Evolutionary conservation across 2,888 invertebrate species (phyloP), one percentile per base, ranked within the genome.

Genomic region (Coelogynopora nodosa): DNA sequence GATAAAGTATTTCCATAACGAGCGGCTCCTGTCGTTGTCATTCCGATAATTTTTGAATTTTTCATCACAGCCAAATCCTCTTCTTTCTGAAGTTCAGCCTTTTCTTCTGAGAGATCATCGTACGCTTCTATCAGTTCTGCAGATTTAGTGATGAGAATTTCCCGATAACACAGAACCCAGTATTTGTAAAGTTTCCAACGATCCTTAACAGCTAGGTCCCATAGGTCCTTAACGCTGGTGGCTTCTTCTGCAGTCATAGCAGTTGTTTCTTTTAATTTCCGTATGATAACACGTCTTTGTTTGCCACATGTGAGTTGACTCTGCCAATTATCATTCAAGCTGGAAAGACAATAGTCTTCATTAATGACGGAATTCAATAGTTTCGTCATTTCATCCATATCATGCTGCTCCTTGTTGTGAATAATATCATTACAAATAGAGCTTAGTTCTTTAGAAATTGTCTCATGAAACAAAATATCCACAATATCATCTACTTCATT

Each of bases 121-220:
- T 89, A 90, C n/a, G 85, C 81, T 27, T 80, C 26, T 88, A 89
- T 89, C 0, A 86, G 81, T 0, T 86, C 85, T 5, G 10, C 10
- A n/a, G 30, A 27, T 27, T 10, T 10, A 10, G 5, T 5, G 5
- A 13, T 23, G 5, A 13, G 30, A 27, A 13, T 28, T 5, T 0
- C 27, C 5, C 26, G 26, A 85, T 89, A 89, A 74, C 87, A 18
- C 0, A 88, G 31, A 5, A 91, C 88, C 93, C 92, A 93, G 81
- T 88, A 88, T n/a, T 90, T 89, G 88, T 93, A 93, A 29, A 93
- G 88, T 28, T 90, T 90, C 93, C 93, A 93, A 87, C 93, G 91
- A 0, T 91, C 88, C 0, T 88, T n/a, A 31, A 90, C 88, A 27
- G 88, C 83, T 27, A 91, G 87, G 49, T 88, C 87, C 89, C 91